Base-by-base conservation (phyloP, 2,113 vertebrate species). In the Furnarius figulus region DNA sequence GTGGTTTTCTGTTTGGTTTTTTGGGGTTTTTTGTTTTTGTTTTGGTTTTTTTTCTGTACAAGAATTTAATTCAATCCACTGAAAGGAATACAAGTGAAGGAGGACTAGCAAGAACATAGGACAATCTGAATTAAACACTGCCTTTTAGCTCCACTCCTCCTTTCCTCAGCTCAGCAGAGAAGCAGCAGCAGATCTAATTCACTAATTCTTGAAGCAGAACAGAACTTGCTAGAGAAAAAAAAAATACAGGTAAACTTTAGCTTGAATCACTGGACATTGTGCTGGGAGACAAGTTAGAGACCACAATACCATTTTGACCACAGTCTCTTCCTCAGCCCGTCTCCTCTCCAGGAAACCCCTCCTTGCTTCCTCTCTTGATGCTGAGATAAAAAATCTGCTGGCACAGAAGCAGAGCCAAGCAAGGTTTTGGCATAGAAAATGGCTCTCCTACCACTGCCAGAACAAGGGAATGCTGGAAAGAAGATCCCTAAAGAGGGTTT, bases 401-500 rank as follows among this genome's bases (percentile, higher is more conserved):
- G 93, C 95, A 82, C 59, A 87, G 83, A 58, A 84, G 83, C 39
- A 37, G 65, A 95, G 83, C 83, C 91, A 90, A 92, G 59, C 55
- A 74, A 84, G 67, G 50, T 52, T 92, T 76, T 95, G 95, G 91
- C 93, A 44, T 27, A 53, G 49, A 53, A 89, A 85, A 46, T 46
- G 59, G 61, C 37, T 76, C 77, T 93, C 40, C 2, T 19, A 77
- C 80, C 44, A n/a, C 52, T 92, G 93, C 89, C 89, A 95, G 70
- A 82, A 89, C 20, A 72, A 87, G 91, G 62, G 89, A 97, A 94
- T 72, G 58, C 46, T 95, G 95, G 74, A 89, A 93, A 79, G 86
- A 91, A 47, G 24, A 85, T 95, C 83, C 62, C 89, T 5, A 8
- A 89, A 89, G 73, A 92, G 59, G 67, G 42, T 30, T 93, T 84